Evolutionary conservation across 1,140 invertebrate species (phyloP).

Genomic region (Trachymyrmex cornetzi): DNA sequence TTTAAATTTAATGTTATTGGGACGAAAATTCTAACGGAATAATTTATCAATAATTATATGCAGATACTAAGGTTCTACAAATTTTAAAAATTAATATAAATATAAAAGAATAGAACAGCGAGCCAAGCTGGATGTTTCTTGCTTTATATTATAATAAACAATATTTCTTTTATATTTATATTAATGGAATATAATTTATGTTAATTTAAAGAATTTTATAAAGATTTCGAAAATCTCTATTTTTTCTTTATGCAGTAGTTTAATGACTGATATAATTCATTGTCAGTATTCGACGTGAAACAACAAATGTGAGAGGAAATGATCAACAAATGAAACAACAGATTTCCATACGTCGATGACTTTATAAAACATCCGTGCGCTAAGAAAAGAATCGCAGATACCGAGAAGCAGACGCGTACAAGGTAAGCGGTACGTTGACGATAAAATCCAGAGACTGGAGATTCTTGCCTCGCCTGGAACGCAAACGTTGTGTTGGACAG

Average conservation of each 20-base stretch:
- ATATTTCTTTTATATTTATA: too few species aligned
- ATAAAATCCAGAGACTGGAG: constrained; percentile 45
- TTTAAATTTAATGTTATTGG: neutral
- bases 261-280: neutral
- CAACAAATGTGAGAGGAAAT: neutral
- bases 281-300: neutral
- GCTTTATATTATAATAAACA: too few species aligned
- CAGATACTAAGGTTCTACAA: too few species aligned
- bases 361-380: constrained; percentile 37
- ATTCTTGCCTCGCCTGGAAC: neutral
- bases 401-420: neutral
- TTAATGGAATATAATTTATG: neutral
- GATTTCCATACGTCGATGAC: constrained; percentile 22
- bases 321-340: neutral
- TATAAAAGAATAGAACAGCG: too few species aligned
- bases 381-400: constrained; percentile 43
- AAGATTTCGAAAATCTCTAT: neutral
- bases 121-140: too few species aligned
- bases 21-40: neutral
- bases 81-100: too few species aligned
- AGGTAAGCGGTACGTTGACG: constrained; percentile 13
- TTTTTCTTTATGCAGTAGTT: neutral
- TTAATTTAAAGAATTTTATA: neutral
- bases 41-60: neutral
- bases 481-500: neutral